Evolutionary conservation across 2,888 invertebrate genomes (phyloP).

Genomic region (Bursaphelenchus okinawaensis): DNA sequence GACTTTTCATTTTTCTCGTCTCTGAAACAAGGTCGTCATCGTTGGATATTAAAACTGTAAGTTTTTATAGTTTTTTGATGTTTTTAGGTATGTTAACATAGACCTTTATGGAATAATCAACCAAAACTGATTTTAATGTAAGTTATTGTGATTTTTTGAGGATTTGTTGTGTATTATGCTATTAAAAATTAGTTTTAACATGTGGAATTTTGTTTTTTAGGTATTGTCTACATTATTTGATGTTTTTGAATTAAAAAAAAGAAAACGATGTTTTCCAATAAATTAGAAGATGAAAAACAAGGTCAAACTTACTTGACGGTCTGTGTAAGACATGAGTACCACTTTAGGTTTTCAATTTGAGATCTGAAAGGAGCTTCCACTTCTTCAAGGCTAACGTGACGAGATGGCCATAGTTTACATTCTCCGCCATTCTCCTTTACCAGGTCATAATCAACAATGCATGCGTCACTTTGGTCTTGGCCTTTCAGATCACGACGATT

Average conservation of each 20-base stretch:
- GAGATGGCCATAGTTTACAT: constrained; percentile 48
- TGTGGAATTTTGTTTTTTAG: too few species aligned
- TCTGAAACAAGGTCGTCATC: constrained; percentile 10
- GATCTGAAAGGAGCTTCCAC: constrained; percentile 48
- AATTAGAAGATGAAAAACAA: background rate
- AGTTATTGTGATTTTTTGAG: too few species aligned
- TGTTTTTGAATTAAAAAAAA: background rate
- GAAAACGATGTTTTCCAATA: background rate
- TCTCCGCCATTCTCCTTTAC: constrained; percentile 46
- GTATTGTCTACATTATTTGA: too few species aligned
- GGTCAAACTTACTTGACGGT: constrained; percentile 36
- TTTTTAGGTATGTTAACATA: too few species aligned
- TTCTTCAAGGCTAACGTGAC: constrained; percentile 41
- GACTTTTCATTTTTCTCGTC: constrained; percentile 28
- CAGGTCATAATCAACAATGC: constrained; percentile 48
- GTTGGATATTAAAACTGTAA: background rate
- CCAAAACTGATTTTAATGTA: too few species aligned
- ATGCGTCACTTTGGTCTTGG: constrained; percentile 44
- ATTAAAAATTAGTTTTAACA: too few species aligned
- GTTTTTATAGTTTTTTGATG: too few species aligned
- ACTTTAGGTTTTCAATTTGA: constrained; percentile 42
- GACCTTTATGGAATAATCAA: too few species aligned
- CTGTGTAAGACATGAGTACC: constrained; percentile 52
- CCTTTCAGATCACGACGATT: constrained; percentile 43
- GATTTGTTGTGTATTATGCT: too few species aligned